phyloP scores from a whole-genome alignment of 1,140 invertebrate genomes.

The Cyclina sinensis region DNA sequence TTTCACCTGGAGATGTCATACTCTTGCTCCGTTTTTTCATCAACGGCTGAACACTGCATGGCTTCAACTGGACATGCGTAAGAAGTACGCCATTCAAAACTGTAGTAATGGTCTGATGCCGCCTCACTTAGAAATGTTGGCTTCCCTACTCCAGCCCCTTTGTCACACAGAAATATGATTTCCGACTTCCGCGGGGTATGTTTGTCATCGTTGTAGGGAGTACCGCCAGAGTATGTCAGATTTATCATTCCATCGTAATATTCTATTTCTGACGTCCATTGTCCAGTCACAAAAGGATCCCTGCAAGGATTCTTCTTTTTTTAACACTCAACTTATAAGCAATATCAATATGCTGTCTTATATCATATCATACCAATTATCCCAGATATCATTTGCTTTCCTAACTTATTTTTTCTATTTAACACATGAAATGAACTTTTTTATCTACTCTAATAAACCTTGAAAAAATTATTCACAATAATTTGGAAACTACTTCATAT shows the following conservation, averaged over 20 bases:
- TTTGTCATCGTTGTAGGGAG: constrained; percentile 77
- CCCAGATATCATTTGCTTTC: too few relatives aligned
- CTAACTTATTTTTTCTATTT: too few relatives aligned
- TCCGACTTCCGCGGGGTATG: constrained; percentile 78
- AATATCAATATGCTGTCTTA: too few relatives aligned
- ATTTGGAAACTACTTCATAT: too few relatives aligned
- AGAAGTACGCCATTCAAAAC: constrained; percentile 85
- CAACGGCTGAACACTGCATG: constrained; percentile 82
- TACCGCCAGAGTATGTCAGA: constrained; percentile 83
- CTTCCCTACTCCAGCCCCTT: constrained; percentile 77
- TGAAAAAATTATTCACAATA: too few relatives aligned
- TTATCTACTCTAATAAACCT: too few relatives aligned
- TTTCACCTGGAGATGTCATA: constrained; percentile 85
- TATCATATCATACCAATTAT: too few relatives aligned
- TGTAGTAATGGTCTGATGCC: constrained; percentile 76
- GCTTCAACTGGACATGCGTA: constrained; percentile 83
- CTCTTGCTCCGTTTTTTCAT: constrained; percentile 75
- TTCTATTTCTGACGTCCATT: constrained; percentile 62
- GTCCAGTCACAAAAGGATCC: constrained; percentile 75
- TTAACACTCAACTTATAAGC: too few relatives aligned
- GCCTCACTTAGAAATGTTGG: constrained; percentile 82
- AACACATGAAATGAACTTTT: too few relatives aligned
- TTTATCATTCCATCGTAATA: constrained; percentile 86
- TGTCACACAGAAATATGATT: constrained; percentile 86
- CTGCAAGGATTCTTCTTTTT: constrained; percentile 37